Conservation (phyloP, 2,888 invertebrate genomes). For the Capitulum mitella region DNA sequence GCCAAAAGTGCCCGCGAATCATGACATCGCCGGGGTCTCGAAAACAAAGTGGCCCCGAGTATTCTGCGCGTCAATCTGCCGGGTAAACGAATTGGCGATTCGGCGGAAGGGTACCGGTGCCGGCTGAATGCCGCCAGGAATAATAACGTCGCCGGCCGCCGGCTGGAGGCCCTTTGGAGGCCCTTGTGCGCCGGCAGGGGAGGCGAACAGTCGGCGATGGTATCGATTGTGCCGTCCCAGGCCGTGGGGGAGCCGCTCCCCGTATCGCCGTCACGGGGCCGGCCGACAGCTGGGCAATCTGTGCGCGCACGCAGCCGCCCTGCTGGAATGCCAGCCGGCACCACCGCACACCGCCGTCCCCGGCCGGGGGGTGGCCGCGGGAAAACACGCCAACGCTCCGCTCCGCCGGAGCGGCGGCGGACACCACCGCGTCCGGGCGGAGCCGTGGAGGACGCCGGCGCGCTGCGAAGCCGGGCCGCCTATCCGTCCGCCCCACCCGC, state of each 20-base stretch:
- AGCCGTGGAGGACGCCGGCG: too few relatives aligned
- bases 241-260: too few relatives aligned
- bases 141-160: not conserved
- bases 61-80: too few relatives aligned
- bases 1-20: not conserved
- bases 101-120: not conserved
- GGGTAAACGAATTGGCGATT: not conserved
- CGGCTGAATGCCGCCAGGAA: not conserved
- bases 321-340: not conserved
- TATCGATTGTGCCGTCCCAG: not conserved
- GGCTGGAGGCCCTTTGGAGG: not conserved
- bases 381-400: too few relatives aligned
- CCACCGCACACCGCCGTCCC: too few relatives aligned
- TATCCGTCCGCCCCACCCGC: too few relatives aligned
- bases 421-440: too few relatives aligned
- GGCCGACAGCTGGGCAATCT: not conserved
- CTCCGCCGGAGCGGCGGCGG: too few relatives aligned
- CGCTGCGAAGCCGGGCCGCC: too few relatives aligned
- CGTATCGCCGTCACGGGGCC: not conserved
- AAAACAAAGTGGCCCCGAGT: not conserved
- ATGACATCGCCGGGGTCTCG: not conserved
- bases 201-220: not conserved
- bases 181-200: not conserved
- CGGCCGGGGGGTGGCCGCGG: too few relatives aligned
- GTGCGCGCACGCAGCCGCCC: not conserved